Evolutionary conservation across 2,888 invertebrate species (phyloP), one percentile per base, ranked within the genome.

Genomic region (Acholoe squamosa): DNA sequence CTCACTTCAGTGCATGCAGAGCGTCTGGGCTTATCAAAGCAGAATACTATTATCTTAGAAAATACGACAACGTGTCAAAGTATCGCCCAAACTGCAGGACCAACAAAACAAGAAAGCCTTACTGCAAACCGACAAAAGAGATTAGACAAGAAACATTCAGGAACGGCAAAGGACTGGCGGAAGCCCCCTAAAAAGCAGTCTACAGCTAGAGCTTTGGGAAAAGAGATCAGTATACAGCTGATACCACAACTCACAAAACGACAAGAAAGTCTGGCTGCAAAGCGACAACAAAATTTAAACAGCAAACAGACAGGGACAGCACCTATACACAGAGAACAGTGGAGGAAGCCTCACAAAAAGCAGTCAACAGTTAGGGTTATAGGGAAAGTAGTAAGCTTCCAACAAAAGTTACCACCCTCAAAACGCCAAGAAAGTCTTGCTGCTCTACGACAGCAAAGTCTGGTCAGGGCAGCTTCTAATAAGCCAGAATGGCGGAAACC

Each of bases 281-380:
- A 61, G 61, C 61, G 61, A 61, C 61, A n/a, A 61, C 61, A 61
- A 61, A n/a, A 3, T 19, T n/a, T 61, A 19, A 7, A 3, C 1
- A 61, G 61, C 61, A 61, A n/a, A n/a, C n/a, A n/a, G n/a, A n/a
- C n/a, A n/a, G n/a, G n/a, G n/a, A n/a, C n/a, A n/a, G n/a, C n/a
- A n/a, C n/a, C n/a, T n/a, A n/a, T n/a, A n/a, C n/a, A n/a, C n/a
- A n/a, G n/a, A 3, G n/a, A 28, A 28, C 5, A 28, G 0, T 71
- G 71, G 71, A 22, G 71, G 71, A 71, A 71, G 25, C 71, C 71
- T n/a, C 71, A n/a, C 71, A 71, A 28, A 28, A 71, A 71, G 28
- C 71, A 71, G 31, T n/a, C 28, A 7, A 71, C 71, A 22, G 25
- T 71, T 5, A 71, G 71, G 25, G 71, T 25, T 14, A 7, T 71